A percentile compares a stretch with the other conserved stretches of the same genome.
Evolutionary conservation across 2,888 invertebrate species (phyloP).

Genomic region (Eustalomyia histrio): DNA sequence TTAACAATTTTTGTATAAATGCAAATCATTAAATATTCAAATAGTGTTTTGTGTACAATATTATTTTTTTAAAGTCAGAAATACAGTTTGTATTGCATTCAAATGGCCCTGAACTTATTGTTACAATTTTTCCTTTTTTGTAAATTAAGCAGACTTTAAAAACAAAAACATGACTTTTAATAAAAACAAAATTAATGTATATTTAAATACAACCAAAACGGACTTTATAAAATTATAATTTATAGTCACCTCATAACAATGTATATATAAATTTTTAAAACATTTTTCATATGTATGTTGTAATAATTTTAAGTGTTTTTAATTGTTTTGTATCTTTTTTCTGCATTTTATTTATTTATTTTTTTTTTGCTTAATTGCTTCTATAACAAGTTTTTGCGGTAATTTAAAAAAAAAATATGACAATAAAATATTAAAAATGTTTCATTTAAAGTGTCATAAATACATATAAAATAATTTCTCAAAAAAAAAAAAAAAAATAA

Average conservation of each 20-base stretch:
- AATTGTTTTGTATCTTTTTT: conserved; percentile 11
- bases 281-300: neutral
- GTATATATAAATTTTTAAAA: neutral
- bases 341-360: conserved; percentile 8
- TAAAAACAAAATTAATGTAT: neutral
- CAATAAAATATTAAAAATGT: conserved; percentile 30
- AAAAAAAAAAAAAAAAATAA: no score
- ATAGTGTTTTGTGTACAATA: conserved; percentile 9
- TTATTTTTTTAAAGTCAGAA: neutral
- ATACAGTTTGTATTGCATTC: conserved; percentile 10
- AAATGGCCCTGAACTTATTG: conserved; percentile 45
- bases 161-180: conserved; percentile 48
- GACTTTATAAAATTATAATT: neutral
- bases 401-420: neutral
- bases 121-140: conserved; percentile 31
- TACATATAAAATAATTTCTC: conserved; percentile 5
- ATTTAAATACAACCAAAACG: neutral
- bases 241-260: neutral
- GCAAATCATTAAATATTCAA: conserved; percentile 36
- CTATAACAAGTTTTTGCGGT: conserved; percentile 40
- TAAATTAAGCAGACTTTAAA: neutral
- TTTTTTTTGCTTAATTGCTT: conserved; percentile 37
- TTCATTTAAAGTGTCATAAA: conserved; percentile 16
- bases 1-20: neutral
- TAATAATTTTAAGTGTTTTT: conserved; percentile 6